Base-by-base conservation (phyloP, 1,140 invertebrate species). In the Paracyclopina nana region DNA sequence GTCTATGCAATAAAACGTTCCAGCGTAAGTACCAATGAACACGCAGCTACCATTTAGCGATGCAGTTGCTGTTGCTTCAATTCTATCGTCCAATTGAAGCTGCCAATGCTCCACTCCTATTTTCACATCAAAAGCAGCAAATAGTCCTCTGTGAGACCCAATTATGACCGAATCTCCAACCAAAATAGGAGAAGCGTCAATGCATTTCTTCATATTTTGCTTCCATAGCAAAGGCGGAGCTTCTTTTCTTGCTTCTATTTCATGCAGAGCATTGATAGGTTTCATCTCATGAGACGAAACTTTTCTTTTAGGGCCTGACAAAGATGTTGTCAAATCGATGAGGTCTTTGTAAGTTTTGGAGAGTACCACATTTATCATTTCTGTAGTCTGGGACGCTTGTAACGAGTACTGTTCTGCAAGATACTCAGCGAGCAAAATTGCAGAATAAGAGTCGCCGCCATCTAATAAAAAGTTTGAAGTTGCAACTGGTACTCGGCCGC, bases 181-280 rank as follows among this genome's bases (percentile, higher is more conserved):
- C 9, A 48, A n/a, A n/a, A 48, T 6, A 25, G 27, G 20, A 14
- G 20, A 28, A 2, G 45, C 45, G 30, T 48, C 45, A 26, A 48
- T 48, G 29, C 45, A 48, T 48, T 48, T 48, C 45, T 31, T 28
- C 8, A 48, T n/a, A 48, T 48, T 46, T 24, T 24, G n/a, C 44
- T 46, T 46, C 18, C 24, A 9, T 25, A 9, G 8, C 24, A 25
- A 9, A 9, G 5, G 20, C n/a, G 44, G 6, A 18, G 44, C 18
- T 9, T 46, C 24, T 22, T n/a, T 46, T 8, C 18, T 42, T 8
- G 9, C 16, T 11, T 20, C 24, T 5, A 44, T 44, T 6, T 44
- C 16, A 6, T 14, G 16, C 2, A 44, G 18, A 20, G n/a, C 2
- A 18, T 44, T 2, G 24, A 20, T 14, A 20, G 4, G 2, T 22